These are phyloP conservation scores for Torymus aiolomorphi DNA, from an alignment of 2,888 invertebrate genomes.

Conservation along the genomic window DNA sequence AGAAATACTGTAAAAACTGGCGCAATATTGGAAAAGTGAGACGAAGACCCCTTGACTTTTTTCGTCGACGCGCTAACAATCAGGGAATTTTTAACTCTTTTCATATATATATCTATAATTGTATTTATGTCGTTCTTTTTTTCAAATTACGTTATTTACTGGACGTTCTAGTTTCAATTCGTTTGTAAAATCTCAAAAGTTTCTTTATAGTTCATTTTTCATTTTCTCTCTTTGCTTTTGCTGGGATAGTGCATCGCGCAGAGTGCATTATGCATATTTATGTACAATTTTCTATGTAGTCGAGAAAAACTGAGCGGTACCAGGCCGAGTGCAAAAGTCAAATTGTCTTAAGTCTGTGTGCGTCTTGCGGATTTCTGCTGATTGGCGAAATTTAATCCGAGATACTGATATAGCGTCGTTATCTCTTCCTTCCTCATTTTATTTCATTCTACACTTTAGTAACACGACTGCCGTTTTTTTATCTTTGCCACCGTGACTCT, in stretches of 20 bases:
- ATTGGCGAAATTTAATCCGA: constrained; percentile 43
- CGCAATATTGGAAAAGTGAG: constrained; percentile 49
- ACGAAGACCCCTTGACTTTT: constrained; percentile 49
- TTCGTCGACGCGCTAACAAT: constrained; percentile 35
- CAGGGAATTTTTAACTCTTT: constrained; percentile 23
- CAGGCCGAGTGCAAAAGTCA: constrained; percentile 50
- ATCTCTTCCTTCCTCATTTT: constrained; percentile 5
- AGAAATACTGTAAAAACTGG: constrained; percentile 43
- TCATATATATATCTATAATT: neutral
- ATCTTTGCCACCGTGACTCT: constrained; percentile 36
- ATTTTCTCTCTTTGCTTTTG: neutral
- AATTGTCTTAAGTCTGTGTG: constrained; percentile 49
- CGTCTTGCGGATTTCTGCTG: constrained; percentile 36
- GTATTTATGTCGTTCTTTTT: constrained; percentile 1
- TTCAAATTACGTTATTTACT: constrained; percentile 41
- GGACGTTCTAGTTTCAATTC: constrained; percentile 53
- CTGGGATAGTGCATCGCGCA: neutral
- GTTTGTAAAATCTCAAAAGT: constrained; percentile 24
- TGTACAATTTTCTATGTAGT: constrained; percentile 42
- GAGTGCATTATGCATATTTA: constrained; percentile 25
- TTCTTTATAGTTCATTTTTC: constrained; percentile 3
- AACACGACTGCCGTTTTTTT: constrained; percentile 44
- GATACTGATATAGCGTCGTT: constrained; percentile 29
- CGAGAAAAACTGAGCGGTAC: constrained; percentile 2
- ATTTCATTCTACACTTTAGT: constrained; percentile 32